phyloP scores from a whole-genome alignment of 2,888 invertebrate genomes.

The Coenonympha arcania region DNA sequence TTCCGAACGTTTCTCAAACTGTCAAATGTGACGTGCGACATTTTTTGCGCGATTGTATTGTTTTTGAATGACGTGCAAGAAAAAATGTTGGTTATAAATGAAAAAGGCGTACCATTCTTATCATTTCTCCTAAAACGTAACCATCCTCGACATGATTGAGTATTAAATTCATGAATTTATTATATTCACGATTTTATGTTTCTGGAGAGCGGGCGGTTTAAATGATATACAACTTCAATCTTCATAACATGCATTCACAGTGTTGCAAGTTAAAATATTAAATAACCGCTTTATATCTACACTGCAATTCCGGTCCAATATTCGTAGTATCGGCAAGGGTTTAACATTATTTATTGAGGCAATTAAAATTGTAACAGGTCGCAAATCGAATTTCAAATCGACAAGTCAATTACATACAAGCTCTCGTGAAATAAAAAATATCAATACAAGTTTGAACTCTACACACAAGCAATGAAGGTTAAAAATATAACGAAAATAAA shows the following conservation, averaged over 20 bases:
- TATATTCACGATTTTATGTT: constrained; percentile 70
- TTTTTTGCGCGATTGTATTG: constrained; percentile 5
- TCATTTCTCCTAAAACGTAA: constrained; percentile 47
- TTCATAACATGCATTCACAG: constrained; percentile 25
- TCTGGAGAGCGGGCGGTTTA: constrained; percentile 42
- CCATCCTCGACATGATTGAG: constrained; percentile 62
- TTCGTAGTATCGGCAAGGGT: neutral
- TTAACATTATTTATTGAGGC: constrained; percentile 5
- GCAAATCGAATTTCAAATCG: constrained; percentile 3
- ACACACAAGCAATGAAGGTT: too few relatives aligned
- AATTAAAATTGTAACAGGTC: constrained; percentile 9
- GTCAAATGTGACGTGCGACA: constrained; percentile 1
- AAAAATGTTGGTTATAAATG: constrained; percentile 42
- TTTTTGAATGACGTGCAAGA: constrained; percentile 43
- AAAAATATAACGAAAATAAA: neutral
- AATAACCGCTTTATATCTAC: constrained; percentile 9
- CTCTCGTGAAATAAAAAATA: too few relatives aligned
- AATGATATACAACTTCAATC: constrained; percentile 30
- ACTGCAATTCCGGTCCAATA: constrained; percentile 7
- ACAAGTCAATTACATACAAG: neutral
- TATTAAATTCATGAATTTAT: constrained; percentile 71
- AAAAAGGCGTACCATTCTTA: too few relatives aligned
- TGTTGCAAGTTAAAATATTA: constrained; percentile 12
- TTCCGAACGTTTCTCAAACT: constrained; percentile 8
- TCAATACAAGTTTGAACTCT: too few relatives aligned